phyloP scores from a whole-genome alignment of 2,888 invertebrate species.

The Allophyes oxyacanthae region DNA sequence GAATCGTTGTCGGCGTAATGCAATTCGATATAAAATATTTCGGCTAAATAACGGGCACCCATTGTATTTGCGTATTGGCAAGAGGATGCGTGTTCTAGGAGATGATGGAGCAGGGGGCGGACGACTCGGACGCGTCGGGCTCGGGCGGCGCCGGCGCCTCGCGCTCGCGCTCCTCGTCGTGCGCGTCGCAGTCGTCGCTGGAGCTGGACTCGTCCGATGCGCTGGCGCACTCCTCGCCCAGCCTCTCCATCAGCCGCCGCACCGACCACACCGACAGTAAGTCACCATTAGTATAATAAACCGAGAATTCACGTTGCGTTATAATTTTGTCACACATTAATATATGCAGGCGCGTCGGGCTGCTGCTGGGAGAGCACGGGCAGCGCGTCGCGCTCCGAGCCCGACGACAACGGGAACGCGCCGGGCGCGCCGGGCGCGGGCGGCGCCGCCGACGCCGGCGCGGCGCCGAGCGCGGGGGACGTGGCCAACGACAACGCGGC shows the following conservation, averaged over 20 bases:
- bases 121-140: constrained; percentile 51
- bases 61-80: too few relatives aligned
- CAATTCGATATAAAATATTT: too few relatives aligned
- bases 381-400: constrained; percentile 59
- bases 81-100: constrained; percentile 38
- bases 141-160: constrained; percentile 20
- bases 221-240: constrained; percentile 67
- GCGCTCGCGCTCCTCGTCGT: constrained; percentile 52
- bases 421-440: too few relatives aligned
- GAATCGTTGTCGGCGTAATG: too few relatives aligned
- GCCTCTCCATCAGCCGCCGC: constrained; percentile 61
- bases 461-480: constrained; percentile 54
- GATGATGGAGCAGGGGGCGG: constrained; percentile 64
- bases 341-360: constrained; percentile 42
- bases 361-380: constrained; percentile 66
- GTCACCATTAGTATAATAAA: constrained; percentile 22
- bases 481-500: constrained; percentile 75
- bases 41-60: too few relatives aligned
- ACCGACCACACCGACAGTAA: constrained; percentile 63
- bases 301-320: not conserved
- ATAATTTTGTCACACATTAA: not conserved
- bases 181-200: constrained; percentile 66
- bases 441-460: constrained; percentile 26
- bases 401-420: constrained; percentile 77
- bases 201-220: constrained; percentile 74